Evolutionary conservation across 2,113 vertebrate genomes (phyloP).

Genomic region (Psittacara wagleri): DNA sequence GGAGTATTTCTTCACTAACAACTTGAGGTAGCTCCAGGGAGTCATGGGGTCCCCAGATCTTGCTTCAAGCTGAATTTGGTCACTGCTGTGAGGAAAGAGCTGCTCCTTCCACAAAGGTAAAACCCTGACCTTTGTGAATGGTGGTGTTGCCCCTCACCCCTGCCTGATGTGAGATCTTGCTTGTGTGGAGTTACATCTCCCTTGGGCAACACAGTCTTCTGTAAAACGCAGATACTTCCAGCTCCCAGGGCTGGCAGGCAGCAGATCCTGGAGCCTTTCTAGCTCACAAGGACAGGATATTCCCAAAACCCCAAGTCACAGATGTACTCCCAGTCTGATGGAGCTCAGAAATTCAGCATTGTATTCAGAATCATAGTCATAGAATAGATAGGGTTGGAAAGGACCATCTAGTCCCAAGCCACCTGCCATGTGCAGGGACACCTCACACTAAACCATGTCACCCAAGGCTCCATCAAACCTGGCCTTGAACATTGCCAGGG

Average conservation of each 20-base stretch:
- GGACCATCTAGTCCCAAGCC: neutral
- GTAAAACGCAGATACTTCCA: neutral
- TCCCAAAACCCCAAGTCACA: neutral
- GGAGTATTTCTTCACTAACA: neutral
- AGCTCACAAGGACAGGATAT: neutral
- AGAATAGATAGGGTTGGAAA: neutral
- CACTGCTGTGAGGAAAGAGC: neutral
- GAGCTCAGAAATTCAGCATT: neutral
- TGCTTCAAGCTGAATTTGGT: neutral
- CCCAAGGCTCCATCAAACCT: neutral
- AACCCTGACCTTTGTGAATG: neutral
- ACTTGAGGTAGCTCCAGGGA: neutral
- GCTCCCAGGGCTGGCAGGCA: neutral
- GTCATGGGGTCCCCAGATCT: neutral
- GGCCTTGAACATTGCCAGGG: neutral
- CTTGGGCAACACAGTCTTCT: neutral
- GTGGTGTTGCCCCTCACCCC: neutral
- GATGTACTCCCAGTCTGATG: neutral
- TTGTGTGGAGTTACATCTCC: neutral
- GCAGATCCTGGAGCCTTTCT: neutral
- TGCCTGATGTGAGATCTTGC: neutral
- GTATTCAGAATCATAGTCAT: neutral
- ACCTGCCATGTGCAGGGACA: neutral
- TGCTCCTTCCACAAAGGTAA: neutral
- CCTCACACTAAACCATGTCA: neutral